Evolutionary conservation across 2,888 invertebrate genomes (phyloP), one percentile per base, ranked within the genome.

Genomic region (Tyria jacobaeae): DNA sequence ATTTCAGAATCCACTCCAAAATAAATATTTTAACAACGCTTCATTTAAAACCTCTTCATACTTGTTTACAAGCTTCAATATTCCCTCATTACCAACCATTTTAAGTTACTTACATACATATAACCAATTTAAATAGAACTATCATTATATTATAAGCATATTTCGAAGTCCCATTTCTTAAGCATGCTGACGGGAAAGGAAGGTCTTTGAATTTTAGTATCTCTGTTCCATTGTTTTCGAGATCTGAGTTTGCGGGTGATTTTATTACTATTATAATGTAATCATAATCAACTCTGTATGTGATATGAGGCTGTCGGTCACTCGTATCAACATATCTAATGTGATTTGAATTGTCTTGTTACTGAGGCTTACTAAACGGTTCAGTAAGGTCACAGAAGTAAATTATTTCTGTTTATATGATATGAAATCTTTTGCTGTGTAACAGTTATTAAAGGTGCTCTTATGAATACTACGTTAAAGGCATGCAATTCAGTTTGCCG

Each of bases 261-360:
- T 83, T 80, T 66, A 81, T 82, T 76, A 81, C 72, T 70, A 84
- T 83, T 83, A 84, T 68, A 79, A 81, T 64, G 68, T 68, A 72
- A 82, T 83, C 80, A 82, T 82, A 70, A 83, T 84, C 71, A 75
- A 31, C 57, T 58, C 17, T 69, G 60, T 72, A 70, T 75, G 73
- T 74, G 76, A 80, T 81, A 80, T 80, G 80, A 68, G 75, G 72
- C 62, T 60, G 65, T 66, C 66, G 74, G 68, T 68, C 64, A 71
- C 70, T 78, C 63, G 58, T 69, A 74, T 75, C 66, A 47, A 63
- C 53, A 57, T 64, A 59, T 66, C 39, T 75, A 70, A 74, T 63
- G 70, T 76, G 58, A 27, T 66, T 70, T 60, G 47, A 71, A 69
- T 71, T 66, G 56, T 47, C 31, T 60, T 41, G 55, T 55, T 77